These are phyloP conservation scores for Solea senegalensis DNA, from an alignment of 2,113 vertebrate genomes.

Conservation along the genomic window DNA sequence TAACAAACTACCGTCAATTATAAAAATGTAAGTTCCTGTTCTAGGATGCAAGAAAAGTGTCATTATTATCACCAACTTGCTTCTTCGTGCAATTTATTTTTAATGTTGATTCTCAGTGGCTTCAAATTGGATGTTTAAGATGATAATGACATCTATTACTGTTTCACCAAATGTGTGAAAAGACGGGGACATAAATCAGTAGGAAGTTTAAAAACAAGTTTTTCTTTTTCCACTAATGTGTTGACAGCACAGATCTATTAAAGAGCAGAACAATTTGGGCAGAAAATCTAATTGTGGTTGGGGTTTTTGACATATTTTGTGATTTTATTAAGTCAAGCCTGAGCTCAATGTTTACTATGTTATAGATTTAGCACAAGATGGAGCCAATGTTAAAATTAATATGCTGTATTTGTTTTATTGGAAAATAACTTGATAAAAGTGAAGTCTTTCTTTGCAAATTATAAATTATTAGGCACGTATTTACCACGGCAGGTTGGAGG, in stretches of 20 bases:
- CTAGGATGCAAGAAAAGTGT: neutral
- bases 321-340: too few relatives aligned
- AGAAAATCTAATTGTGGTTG: too few relatives aligned
- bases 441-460: too few relatives aligned
- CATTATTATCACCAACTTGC: neutral
- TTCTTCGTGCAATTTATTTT: neutral
- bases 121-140: too few relatives aligned
- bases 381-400: too few relatives aligned
- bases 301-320: too few relatives aligned
- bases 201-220: neutral
- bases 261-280: too few relatives aligned
- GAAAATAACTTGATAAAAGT: too few relatives aligned
- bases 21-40: neutral
- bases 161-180: neutral
- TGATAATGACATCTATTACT: neutral
- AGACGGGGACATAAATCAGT: neutral
- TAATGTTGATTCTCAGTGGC: neutral
- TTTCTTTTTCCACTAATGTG: too few relatives aligned
- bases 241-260: neutral
- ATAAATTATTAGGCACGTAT: slow-evolving; percentile 14
- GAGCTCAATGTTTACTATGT: too few relatives aligned
- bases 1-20: neutral
- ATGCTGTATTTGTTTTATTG: too few relatives aligned
- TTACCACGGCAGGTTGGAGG: slow-evolving; percentile 96
- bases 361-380: too few relatives aligned